phyloP scores from a whole-genome alignment of 2,797 vertebrate species.

The Bryconaethiops microstoma region DNA sequence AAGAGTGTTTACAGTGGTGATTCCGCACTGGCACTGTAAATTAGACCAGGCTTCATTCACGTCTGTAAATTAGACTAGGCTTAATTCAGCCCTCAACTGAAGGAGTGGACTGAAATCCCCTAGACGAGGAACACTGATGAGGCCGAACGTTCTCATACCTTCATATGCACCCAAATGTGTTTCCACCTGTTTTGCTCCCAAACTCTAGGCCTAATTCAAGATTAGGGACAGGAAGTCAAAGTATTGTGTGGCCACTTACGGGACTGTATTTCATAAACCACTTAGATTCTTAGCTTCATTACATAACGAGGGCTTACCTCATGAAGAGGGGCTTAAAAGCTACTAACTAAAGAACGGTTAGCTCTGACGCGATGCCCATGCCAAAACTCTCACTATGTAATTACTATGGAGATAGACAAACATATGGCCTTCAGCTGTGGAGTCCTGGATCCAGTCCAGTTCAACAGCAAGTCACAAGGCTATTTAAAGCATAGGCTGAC shows the following conservation, averaged over 20 bases:
- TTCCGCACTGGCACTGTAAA: neutral
- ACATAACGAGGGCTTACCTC: constrained; percentile 3
- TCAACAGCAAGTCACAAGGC: constrained; percentile 37
- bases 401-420: constrained; percentile 36
- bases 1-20: neutral
- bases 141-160: neutral
- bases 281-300: neutral
- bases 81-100: neutral
- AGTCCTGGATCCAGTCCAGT: constrained; percentile 32
- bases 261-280: constrained; percentile 2
- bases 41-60: too few species aligned
- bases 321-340: neutral
- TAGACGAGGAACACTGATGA: neutral
- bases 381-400: neutral
- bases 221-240: constrained; percentile 6
- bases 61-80: neutral
- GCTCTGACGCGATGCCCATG: neutral
- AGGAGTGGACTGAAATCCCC: neutral
- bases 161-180: neutral
- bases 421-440: neutral
- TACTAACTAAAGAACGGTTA: neutral
- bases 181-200: neutral
- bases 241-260: neutral
- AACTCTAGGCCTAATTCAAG: neutral
- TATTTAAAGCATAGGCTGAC: constrained; percentile 61